A percentile compares a stretch with the other conserved stretches of the same genome.
Evolutionary conservation across 2,888 invertebrate species (phyloP).

Genomic region (Linyphia triangularis): DNA sequence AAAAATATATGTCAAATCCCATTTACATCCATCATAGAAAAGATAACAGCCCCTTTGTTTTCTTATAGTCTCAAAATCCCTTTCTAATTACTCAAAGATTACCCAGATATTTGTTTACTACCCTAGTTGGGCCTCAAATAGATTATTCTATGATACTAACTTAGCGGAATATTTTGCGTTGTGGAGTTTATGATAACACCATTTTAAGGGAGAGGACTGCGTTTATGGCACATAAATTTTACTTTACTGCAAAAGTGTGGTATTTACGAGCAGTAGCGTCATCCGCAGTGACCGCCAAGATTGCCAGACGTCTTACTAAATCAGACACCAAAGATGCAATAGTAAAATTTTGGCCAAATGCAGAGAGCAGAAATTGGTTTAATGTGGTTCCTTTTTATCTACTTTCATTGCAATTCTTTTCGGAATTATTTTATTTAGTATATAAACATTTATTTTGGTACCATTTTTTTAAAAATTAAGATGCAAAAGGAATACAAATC

Average conservation of each 20-base stretch:
- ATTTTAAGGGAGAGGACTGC: slow-evolving; percentile 46
- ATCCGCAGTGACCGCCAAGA: slow-evolving; percentile 11
- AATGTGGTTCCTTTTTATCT: too few species aligned
- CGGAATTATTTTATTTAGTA: too few species aligned
- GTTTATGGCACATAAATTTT: slow-evolving; percentile 69
- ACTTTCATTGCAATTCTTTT: too few species aligned
- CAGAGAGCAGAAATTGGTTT: too few species aligned
- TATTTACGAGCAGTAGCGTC: slow-evolving; percentile 52
- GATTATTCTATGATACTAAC: slow-evolving; percentile 41
- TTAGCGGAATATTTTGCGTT: slow-evolving; percentile 61
- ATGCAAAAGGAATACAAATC: too few species aligned
- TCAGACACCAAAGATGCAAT: slow-evolving; percentile 10
- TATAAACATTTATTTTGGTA: too few species aligned
- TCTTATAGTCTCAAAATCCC: slow-evolving; percentile 30
- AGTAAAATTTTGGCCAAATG: too few species aligned
- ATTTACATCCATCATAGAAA: neutral
- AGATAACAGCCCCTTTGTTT: neutral
- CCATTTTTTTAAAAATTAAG: too few species aligned
- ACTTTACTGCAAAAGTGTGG: slow-evolving; percentile 41
- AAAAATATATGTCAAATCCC: too few species aligned
- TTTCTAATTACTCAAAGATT: slow-evolving; percentile 49
- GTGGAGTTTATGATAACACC: slow-evolving; percentile 64
- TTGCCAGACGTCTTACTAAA: slow-evolving; percentile 26
- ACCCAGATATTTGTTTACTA: slow-evolving; percentile 66
- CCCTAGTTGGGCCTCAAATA: slow-evolving; percentile 30